Percentiles rank a stretch among this genome's conserved stretches.
These are phyloP conservation scores for Pseudorectes ferrugineus DNA, from an alignment of 2,113 vertebrate genomes.

Conservation along the genomic window DNA sequence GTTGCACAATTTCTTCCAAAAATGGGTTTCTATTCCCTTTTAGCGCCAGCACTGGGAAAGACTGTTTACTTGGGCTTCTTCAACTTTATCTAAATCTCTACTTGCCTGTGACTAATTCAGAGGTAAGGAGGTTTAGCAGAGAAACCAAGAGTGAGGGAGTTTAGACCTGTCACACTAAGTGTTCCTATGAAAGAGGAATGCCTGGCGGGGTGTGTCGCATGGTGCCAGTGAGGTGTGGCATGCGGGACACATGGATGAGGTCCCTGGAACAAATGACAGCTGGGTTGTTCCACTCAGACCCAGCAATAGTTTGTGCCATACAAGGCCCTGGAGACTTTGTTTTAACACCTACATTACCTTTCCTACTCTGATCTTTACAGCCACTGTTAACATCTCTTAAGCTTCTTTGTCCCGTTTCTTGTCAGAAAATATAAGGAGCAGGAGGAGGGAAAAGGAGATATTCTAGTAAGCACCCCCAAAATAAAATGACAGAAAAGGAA, in stretches of 20 bases:
- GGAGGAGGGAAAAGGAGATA: background rate
- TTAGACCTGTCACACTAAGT: background rate
- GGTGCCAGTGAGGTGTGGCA: background rate
- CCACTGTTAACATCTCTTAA: background rate
- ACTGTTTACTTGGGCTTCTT: background rate
- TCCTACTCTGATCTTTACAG: background rate
- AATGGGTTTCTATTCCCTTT: background rate
- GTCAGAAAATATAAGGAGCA: background rate
- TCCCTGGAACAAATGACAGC: background rate
- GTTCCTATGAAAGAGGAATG: background rate
- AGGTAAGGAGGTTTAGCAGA: background rate
- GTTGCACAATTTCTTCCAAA: background rate
- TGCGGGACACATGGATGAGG: background rate
- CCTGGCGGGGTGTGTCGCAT: background rate
- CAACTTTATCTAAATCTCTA: background rate
- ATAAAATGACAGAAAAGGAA: background rate
- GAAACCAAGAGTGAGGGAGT: background rate
- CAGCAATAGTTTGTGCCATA: background rate
- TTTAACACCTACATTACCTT: background rate
- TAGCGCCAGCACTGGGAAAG: background rate
- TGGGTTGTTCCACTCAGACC: background rate
- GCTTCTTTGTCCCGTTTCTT: background rate
- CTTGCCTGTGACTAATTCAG: background rate
- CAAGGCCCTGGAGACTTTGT: background rate
- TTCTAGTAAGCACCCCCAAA: background rate